Evolutionary conservation across 2,797 vertebrate species (phyloP), one percentile per base, ranked within the genome.

Genomic region (Hemitrygon akajei): DNA sequence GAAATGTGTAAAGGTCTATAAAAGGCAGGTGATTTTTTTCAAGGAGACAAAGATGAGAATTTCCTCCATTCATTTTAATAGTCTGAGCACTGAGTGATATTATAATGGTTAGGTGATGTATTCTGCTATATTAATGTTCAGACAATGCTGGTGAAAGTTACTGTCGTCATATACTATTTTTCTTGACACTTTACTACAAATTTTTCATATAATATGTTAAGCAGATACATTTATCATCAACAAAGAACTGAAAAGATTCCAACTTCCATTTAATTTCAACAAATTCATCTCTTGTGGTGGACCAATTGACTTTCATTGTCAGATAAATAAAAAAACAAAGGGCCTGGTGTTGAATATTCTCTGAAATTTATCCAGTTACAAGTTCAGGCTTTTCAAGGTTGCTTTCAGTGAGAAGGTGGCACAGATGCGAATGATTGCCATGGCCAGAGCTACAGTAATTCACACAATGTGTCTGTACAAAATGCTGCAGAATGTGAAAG

Each of bases 401-500:
- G 47, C 1, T 93, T 75, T 75, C 37, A 75, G 37, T 56, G 27
- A n/a, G 71, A 93, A 37, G 71, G 66, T 76, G 73, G 71, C 71
- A 58, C 73, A 76, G 40, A 18, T 73, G 47, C 69, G 30, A 76
- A 76, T n/a, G n/a, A 75, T 75, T 75, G 71, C 69, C 69, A 92
- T 22, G 37, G 91, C 40, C 37, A 75, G 71, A 73, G 37, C 37
- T 75, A 47, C 6, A 37, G 27, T 75, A 92, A 92, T 73, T 40
- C 40, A 75, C 40, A 47, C 69, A 75, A 73, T 56, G 66, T 75
- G 91, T 37, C 69, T 75, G 71, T 71, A 40, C 75, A 75, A 47
- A 47, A 92, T 75, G 20, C 27, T 92, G 91, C 20, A 92, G 37
- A 75, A 92, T 56, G 69, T 92, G 69, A 93, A 93, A 93, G 71